Evolutionary conservation across 92 coral and sea anemone species (phyloP).

Genomic region (Epizoanthus ramosus): DNA sequence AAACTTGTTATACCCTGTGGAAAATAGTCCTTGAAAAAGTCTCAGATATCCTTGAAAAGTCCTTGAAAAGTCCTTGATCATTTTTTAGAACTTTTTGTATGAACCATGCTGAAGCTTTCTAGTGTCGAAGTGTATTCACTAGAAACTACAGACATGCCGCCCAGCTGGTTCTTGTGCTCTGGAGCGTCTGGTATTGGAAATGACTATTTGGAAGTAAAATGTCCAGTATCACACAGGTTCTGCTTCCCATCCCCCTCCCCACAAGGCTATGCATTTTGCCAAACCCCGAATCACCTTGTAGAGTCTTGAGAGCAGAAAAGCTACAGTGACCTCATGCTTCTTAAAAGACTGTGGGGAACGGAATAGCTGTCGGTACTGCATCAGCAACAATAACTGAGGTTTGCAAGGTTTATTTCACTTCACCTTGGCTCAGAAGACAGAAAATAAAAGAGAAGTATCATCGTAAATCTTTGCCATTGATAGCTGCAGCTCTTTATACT

Average conservation of each 20-base stretch:
- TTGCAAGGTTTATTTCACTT: conserved; percentile 48
- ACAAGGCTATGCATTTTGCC: conserved; percentile 57
- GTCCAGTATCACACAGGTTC: conserved; percentile 1
- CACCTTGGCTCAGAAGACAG: conserved; percentile 53
- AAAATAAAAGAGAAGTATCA: too few relatives aligned
- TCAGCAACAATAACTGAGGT: conserved; percentile 57
- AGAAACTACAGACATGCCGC: conserved; percentile 9
- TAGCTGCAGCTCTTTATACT: conserved; percentile 55
- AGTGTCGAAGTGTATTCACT: too few relatives aligned
- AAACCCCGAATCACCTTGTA: conserved; percentile 55
- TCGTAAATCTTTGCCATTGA: conserved; percentile 49
- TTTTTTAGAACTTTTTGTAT: too few relatives aligned
- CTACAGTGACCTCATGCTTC: conserved; percentile 55
- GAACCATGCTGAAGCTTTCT: too few relatives aligned
- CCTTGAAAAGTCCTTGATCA: too few relatives aligned
- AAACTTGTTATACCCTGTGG: too few relatives aligned
- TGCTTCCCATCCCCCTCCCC: conserved; percentile 42
- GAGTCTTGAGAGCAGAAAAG: conserved; percentile 53
- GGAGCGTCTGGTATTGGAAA: conserved; percentile 40
- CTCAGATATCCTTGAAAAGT: too few relatives aligned
- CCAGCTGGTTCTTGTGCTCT: conserved; percentile 30
- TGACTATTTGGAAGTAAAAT: conserved; percentile 14
- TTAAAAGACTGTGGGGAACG: conserved; percentile 66
- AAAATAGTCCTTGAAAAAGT: too few relatives aligned
- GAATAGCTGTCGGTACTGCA: conserved; percentile 57